phyloP scores from a whole-genome alignment of 2,888 invertebrate species.

The Acrocera orbiculus region DNA sequence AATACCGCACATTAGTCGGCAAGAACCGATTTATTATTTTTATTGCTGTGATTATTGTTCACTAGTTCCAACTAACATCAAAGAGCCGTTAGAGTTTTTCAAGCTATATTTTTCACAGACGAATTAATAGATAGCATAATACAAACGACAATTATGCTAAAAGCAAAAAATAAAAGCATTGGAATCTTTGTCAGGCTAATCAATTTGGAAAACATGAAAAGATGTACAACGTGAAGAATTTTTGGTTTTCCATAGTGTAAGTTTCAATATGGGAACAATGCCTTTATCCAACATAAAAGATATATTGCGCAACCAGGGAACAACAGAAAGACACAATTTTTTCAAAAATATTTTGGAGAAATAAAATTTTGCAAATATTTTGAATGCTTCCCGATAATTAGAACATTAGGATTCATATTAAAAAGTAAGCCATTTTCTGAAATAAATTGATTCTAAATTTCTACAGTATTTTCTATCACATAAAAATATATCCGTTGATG shows the following conservation, averaged over 20 bases:
- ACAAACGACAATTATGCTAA: too few relatives aligned
- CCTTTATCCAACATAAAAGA: conserved; percentile 1
- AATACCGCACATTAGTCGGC: too few relatives aligned
- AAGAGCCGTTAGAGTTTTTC: neutral
- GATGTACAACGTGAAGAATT: neutral
- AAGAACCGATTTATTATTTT: too few relatives aligned
- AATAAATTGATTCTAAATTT: conserved; percentile 3
- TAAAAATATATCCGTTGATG: conserved; percentile 5
- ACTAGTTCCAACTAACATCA: neutral
- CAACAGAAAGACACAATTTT: conserved; percentile 1
- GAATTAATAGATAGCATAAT: neutral
- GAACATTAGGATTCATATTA: neutral
- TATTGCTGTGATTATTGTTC: too few relatives aligned
- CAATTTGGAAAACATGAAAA: too few relatives aligned
- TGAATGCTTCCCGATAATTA: neutral
- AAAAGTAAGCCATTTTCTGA: conserved; percentile 2
- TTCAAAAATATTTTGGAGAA: too few relatives aligned
- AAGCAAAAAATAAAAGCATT: too few relatives aligned
- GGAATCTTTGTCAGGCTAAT: too few relatives aligned
- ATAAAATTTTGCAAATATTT: too few relatives aligned
- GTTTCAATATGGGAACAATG: conserved; percentile 2
- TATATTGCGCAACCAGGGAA: conserved; percentile 2
- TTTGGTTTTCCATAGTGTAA: neutral
- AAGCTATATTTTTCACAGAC: neutral
- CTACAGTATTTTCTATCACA: too few relatives aligned